phyloP scores from a whole-genome alignment of 2,113 vertebrate species.

The Rhineura floridana region DNA sequence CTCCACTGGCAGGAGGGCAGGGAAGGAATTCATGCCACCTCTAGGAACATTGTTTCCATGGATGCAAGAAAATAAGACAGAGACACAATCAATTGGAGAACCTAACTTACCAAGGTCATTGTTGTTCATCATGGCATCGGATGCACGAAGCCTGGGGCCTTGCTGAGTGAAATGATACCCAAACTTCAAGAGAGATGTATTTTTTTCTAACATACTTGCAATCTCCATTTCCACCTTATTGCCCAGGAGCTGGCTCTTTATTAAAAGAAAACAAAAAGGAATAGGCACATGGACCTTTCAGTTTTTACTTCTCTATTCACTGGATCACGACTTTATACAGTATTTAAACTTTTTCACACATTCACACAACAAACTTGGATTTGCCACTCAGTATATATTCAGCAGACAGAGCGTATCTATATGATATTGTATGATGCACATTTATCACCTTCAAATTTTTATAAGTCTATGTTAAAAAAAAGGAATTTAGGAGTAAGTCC shows the following conservation, averaged over 20 bases:
- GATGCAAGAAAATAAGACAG: background rate
- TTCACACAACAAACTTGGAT: background rate
- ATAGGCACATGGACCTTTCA: background rate
- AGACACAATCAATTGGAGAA: background rate
- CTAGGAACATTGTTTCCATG: background rate
- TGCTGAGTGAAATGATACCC: conserved; percentile 99
- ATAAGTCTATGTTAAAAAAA: background rate
- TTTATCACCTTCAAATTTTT: background rate
- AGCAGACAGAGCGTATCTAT: too few relatives aligned
- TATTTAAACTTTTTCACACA: background rate
- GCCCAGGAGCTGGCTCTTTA: conserved; percentile 94
- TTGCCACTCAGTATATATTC: background rate
- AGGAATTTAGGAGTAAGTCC: background rate
- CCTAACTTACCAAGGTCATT: conserved; percentile 91
- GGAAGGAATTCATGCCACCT: background rate
- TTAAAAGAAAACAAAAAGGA: conserved; percentile 29
- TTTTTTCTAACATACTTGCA: conserved; percentile 94
- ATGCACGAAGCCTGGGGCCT: conserved; percentile 92
- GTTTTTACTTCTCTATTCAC: background rate
- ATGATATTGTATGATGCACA: too few relatives aligned
- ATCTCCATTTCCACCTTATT: conserved; percentile 99
- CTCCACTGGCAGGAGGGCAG: background rate
- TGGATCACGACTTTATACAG: background rate
- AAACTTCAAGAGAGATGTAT: conserved; percentile 90
- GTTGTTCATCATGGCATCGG: conserved; percentile 98